These are phyloP conservation scores for Tipula helvola DNA, from an alignment of 2,888 invertebrate genomes.

Conservation along the genomic window DNA sequence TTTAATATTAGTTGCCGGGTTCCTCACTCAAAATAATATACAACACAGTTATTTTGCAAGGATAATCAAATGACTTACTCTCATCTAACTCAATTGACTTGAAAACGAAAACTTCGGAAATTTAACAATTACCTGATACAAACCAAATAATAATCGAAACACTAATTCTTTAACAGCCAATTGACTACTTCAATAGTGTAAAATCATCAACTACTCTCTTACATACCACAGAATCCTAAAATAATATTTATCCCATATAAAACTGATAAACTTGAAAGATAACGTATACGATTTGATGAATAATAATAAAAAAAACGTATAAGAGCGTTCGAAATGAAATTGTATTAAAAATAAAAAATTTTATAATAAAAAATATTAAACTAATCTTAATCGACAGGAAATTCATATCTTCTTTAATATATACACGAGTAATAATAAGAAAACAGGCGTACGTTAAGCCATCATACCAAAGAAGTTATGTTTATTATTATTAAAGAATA, in stretches of 20 bases:
- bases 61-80: too few relatives aligned
- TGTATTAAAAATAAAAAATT: background rate
- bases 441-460: background rate
- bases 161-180: background rate
- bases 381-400: conserved; percentile 8
- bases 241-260: background rate
- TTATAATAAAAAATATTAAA: background rate
- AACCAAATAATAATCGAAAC: too few relatives aligned
- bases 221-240: background rate
- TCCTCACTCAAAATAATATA: too few relatives aligned
- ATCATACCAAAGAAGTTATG: background rate
- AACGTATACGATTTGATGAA: background rate
- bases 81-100: too few relatives aligned
- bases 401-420: conserved; percentile 5
- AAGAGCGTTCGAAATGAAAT: background rate
- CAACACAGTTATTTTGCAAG: too few relatives aligned
- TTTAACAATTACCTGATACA: too few relatives aligned
- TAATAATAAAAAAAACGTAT: background rate
- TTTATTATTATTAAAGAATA: background rate
- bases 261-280: background rate
- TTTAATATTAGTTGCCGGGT: too few relatives aligned
- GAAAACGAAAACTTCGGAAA: too few relatives aligned
- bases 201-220: background rate
- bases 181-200: background rate
- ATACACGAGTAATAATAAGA: background rate